Base-by-base conservation (phyloP, 2,113 vertebrate genomes). In the Corythoichthys intestinalis region DNA sequence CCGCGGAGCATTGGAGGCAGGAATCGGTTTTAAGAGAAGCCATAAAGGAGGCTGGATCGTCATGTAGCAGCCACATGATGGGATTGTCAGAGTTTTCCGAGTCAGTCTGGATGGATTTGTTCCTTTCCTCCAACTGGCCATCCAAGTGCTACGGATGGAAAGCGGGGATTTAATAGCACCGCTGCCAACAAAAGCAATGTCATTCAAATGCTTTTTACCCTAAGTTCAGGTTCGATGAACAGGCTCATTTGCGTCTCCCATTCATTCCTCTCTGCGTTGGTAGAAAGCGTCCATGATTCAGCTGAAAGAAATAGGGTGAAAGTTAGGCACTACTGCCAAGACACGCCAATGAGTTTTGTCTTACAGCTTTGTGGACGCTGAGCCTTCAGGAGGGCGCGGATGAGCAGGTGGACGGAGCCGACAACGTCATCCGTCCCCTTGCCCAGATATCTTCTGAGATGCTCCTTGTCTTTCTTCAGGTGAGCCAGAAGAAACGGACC, bases 391-490 rank as follows among this genome's bases (percentile, higher is more conserved):
- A 99, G 82, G 71, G 88, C 82, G 81, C 76, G 0, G 66, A 98
- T 91, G 62, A 93, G 12, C 1, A 96, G 86, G 71, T 99, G 95
- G 46, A 94, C 48, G 1, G 86, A 48, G 1, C 47, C 91, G 69
- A 81, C 39, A 0, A 93, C 86, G 69, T 98, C 96, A 6, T 99
- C 97, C 0, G 88, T 83, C 1, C 94, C 94, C 73, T 87, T 94
- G 15, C 94, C 95, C 82, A 98, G 87, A 20, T 66, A 93, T 72
- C 20, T 91, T 20, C 67, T 92, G 15, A 98, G 78, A 83, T 94
- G 93, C 50, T 88, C 79, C 75, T 97, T 2, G 80, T 97, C 94
- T 69, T 92, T 91, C 75, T 5, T 65, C 72, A 96, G 37, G 28
- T 99, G 97, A 48, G 68, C 80, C 70, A 85, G 66, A 44, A 99